Conservation (phyloP, 2,113 vertebrate species). For the Pelobates fuscus region DNA sequence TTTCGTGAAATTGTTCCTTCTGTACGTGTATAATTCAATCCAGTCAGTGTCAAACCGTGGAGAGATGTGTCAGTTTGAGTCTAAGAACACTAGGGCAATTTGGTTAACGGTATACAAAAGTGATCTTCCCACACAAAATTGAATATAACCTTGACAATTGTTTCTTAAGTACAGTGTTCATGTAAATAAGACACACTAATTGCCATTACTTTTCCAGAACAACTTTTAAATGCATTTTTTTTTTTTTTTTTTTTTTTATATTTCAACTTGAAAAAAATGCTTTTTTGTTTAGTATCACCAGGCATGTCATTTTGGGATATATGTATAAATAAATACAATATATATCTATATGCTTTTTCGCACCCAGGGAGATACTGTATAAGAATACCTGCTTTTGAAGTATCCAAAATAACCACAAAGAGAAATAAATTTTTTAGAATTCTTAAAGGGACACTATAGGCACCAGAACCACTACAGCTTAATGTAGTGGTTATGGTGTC, state of each 20-base stretch:
- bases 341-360: no score
- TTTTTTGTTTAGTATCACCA: not conserved
- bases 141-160: conserved; percentile 37
- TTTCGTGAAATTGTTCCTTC: not conserved
- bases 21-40: conserved; percentile 30
- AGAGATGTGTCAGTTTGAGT: conserved; percentile 45
- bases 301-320: not conserved
- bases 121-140: conserved; percentile 47
- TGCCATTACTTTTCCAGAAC: conserved; percentile 2
- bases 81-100: conserved; percentile 42
- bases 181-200: conserved; percentile 41
- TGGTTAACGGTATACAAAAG: conserved; percentile 38
- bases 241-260: not conserved
- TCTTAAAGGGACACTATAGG: no score
- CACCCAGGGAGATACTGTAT: no score
- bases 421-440: no score
- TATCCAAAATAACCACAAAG: no score
- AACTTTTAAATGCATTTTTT: not conserved
- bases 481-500: no score
- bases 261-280: not conserved
- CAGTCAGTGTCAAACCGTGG: conserved; percentile 29
- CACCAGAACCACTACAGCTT: no score
- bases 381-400: no score
- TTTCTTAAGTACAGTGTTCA: conserved; percentile 33
- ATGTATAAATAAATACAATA: not conserved